A percentile compares a stretch with the other conserved stretches of the same genome.
Evolutionary conservation across 2,113 vertebrate genomes (phyloP).

Genomic region (Sminthopsis crassicaudata): DNA sequence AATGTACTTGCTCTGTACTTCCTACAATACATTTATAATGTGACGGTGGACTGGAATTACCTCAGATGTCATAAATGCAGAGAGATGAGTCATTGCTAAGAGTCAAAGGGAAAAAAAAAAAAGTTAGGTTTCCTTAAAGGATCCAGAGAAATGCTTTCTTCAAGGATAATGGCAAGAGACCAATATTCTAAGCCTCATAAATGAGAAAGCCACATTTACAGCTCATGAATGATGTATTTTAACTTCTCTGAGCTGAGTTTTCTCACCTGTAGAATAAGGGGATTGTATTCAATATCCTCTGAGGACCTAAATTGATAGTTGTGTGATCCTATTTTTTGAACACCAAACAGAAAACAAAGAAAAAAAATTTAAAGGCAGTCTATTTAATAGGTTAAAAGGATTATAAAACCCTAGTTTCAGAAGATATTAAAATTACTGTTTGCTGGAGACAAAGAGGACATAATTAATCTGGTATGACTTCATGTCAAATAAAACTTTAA

Average conservation of each 20-base stretch:
- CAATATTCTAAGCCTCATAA: not conserved
- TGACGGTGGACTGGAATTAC: not conserved
- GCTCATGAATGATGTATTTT: fast-evolving
- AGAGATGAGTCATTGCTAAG: constrained; percentile 35
- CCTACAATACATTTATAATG: not conserved
- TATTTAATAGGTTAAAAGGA: constrained; percentile 24
- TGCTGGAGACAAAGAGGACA: constrained; percentile 58
- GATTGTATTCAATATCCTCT: not conserved
- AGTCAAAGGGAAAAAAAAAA: not conserved
- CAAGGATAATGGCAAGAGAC: not conserved
- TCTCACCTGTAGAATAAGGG: not conserved
- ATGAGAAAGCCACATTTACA: fast-evolving
- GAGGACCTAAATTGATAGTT: not conserved
- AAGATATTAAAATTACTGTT: constrained; percentile 62
- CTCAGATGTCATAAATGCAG: constrained; percentile 29
- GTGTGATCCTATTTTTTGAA: not conserved
- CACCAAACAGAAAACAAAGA: not conserved
- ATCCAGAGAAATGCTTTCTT: not conserved
- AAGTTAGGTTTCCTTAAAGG: not conserved
- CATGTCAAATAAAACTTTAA: constrained; percentile 65
- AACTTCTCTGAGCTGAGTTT: not conserved
- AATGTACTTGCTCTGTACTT: not conserved
- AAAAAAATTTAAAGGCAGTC: not conserved
- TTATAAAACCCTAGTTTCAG: constrained; percentile 53
- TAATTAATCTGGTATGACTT: constrained; percentile 58